Percentiles rank a stretch among this genome's conserved stretches.
Conservation (phyloP, 2,888 invertebrate genomes). For the Diachrysia chrysitis region DNA sequence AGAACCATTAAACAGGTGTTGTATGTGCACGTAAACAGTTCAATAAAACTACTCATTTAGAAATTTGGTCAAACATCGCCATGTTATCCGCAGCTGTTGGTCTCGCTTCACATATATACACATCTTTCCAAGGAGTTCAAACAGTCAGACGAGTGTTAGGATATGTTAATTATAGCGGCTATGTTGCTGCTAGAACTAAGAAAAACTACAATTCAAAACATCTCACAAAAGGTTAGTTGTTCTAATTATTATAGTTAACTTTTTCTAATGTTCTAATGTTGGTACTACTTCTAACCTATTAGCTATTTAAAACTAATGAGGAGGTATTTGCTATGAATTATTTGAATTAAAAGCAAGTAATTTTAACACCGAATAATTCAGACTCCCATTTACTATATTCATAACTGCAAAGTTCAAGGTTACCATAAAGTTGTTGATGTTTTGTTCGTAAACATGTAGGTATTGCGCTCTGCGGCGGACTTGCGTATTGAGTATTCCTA, state of each 20-base stretch:
- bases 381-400: too few species aligned
- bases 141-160: conserved; percentile 68
- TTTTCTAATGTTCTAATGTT: too few species aligned
- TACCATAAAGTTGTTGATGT: too few species aligned
- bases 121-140: conserved; percentile 63
- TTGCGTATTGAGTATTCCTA: too few species aligned
- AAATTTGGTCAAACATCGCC: neutral
- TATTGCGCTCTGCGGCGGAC: too few species aligned
- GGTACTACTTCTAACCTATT: neutral
- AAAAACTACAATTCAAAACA: conserved; percentile 80
- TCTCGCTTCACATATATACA: conserved; percentile 61
- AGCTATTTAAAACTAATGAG: neutral
- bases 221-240: conserved; percentile 75
- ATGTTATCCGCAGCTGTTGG: conserved; percentile 46
- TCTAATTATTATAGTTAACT: conserved; percentile 24
- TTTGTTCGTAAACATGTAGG: too few species aligned
- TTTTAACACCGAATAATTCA: too few species aligned
- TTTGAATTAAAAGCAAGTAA: too few species aligned
- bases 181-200: conserved; percentile 74
- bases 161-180: conserved; percentile 66
- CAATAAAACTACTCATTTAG: neutral
- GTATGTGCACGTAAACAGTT: neutral
- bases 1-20: neutral
- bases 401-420: too few species aligned
- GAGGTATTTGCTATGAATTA: too few species aligned